Conservation (phyloP, 2,797 vertebrate genomes). For the Malurus leucopterus region DNA sequence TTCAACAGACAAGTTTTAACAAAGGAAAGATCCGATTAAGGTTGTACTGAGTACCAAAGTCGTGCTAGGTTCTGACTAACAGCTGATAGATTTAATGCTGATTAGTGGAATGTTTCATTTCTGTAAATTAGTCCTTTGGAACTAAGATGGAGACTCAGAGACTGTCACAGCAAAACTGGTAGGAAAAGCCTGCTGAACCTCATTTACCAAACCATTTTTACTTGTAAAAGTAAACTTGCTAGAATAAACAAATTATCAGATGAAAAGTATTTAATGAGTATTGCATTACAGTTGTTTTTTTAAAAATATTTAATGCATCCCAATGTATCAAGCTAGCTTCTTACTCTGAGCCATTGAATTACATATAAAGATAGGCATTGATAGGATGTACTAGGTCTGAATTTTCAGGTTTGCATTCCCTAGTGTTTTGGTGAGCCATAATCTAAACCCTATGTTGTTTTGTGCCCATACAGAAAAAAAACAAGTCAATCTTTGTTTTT, state of each 20-base stretch:
- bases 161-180: background rate
- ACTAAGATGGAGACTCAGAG: background rate
- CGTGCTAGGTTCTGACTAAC: background rate
- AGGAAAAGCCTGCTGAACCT: background rate
- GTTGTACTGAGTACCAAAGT: background rate
- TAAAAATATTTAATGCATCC: background rate
- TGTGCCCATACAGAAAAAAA: background rate
- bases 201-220: background rate
- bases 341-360: background rate
- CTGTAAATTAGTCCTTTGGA: background rate
- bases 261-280: background rate
- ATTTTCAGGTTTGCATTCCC: background rate
- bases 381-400: background rate
- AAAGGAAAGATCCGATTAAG: background rate
- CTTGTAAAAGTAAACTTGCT: background rate
- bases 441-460: background rate
- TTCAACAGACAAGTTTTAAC: background rate
- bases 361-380: background rate
- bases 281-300: background rate
- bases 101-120: background rate
- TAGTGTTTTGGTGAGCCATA: background rate
- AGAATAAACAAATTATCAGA: background rate
- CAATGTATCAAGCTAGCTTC: background rate
- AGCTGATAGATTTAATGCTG: background rate
- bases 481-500: background rate